phyloP scores from a whole-genome alignment of 2,113 vertebrate genomes.

The Laticauda colubrina region DNA sequence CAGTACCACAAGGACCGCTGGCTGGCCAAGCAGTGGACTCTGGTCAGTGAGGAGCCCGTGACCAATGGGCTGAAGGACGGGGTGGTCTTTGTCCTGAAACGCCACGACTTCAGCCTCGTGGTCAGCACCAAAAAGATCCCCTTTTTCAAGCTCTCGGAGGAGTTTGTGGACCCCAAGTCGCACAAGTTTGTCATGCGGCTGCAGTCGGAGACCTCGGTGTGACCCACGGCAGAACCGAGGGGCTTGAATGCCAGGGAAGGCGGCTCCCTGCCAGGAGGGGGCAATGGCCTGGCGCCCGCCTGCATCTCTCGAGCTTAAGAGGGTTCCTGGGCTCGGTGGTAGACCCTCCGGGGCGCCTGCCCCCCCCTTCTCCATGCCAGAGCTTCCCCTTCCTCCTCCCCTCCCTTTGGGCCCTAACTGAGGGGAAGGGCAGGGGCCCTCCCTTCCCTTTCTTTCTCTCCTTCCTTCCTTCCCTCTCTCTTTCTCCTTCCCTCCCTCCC shows the following conservation, averaged over 20 bases:
- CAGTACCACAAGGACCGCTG: slow-evolving; percentile 91
- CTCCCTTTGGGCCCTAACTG: neutral
- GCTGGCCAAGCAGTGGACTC: slow-evolving; percentile 92
- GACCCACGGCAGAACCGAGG: slow-evolving; percentile 32
- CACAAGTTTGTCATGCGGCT: slow-evolving; percentile 97
- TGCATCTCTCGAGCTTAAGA: neutral
- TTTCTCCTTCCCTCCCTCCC: neutral
- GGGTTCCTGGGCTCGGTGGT: neutral
- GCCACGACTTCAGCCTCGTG: slow-evolving; percentile 90
- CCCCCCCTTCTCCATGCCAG: neutral
- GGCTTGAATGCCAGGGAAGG: neutral
- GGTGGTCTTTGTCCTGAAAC: slow-evolving; percentile 86
- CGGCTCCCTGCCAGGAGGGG: neutral
- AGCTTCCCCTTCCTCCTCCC: neutral
- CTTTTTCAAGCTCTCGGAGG: slow-evolving; percentile 89
- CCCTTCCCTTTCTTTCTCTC: slow-evolving; percentile 16
- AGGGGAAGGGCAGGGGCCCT: slow-evolving; percentile 25
- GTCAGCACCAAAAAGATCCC: slow-evolving; percentile 89
- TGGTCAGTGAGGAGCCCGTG: slow-evolving; percentile 92
- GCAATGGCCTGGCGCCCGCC: neutral
- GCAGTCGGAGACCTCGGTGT: slow-evolving; percentile 94
- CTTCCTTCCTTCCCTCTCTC: neutral
- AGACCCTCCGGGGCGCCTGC: neutral
- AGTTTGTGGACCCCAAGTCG: slow-evolving; percentile 95
- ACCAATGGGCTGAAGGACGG: slow-evolving; percentile 87